Conservation (phyloP, 2,113 vertebrate genomes). For the Hemichromis elongatus region DNA sequence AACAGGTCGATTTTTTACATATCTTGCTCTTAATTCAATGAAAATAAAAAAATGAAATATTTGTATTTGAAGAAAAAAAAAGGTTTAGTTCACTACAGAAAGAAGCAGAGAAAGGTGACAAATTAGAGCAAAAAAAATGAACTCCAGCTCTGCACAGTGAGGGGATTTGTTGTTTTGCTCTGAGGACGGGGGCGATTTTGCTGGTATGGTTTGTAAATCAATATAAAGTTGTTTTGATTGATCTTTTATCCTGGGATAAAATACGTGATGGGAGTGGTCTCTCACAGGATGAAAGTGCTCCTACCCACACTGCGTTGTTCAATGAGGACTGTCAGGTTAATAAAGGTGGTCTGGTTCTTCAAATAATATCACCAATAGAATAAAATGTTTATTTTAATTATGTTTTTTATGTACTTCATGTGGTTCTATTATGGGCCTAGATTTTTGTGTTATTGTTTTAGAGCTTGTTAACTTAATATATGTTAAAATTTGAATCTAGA, state of each 20-base stretch:
- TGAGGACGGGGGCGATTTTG: neutral
- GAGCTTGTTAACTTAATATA: neutral
- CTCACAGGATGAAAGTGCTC: neutral
- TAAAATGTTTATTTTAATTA: neutral
- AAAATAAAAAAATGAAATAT: neutral
- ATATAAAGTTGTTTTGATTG: neutral
- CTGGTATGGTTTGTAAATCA: neutral
- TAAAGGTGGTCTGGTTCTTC: neutral
- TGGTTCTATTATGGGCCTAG: neutral
- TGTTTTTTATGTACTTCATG: neutral
- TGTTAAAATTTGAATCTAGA: neutral
- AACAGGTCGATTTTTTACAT: neutral
- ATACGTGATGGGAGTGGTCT: neutral
- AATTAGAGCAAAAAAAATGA: neutral
- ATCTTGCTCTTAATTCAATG: neutral
- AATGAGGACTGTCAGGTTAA: neutral
- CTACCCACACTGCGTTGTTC: neutral
- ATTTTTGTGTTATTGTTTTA: neutral
- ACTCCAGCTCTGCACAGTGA: neutral
- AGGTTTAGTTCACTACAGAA: neutral
- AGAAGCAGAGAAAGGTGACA: neutral
- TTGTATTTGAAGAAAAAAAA: neutral
- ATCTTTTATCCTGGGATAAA: neutral
- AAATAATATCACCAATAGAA: neutral
- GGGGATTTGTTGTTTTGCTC: neutral